phyloP scores from a whole-genome alignment of 2,113 vertebrate genomes.

The Cyrtonyx montezumae region DNA sequence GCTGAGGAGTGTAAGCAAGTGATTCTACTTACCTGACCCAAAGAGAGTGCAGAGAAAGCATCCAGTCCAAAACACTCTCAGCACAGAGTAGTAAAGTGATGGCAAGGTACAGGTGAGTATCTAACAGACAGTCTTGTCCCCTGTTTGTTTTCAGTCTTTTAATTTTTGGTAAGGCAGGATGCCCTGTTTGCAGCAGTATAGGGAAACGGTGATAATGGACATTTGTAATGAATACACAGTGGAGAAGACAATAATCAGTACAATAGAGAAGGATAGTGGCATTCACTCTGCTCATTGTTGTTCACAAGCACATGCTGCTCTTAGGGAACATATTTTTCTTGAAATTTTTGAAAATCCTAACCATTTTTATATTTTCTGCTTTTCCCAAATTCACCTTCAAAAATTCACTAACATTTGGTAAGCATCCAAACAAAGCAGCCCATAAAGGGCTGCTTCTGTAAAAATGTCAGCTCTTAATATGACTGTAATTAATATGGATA shows the following conservation, averaged over 20 bases:
- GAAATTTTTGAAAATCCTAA: background rate
- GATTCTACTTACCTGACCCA: background rate
- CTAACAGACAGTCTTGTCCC: background rate
- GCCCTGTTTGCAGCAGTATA: background rate
- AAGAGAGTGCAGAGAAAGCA: background rate
- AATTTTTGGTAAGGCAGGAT: background rate
- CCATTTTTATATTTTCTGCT: background rate
- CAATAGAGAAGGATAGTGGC: background rate
- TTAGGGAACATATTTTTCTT: background rate
- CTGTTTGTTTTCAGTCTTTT: background rate
- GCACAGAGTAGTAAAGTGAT: background rate
- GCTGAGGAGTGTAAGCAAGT: background rate
- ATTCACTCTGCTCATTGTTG: background rate
- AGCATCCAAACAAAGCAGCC: background rate
- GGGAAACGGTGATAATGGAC: background rate
- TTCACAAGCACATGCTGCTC: background rate
- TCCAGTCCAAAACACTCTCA: background rate
- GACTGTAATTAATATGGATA: background rate
- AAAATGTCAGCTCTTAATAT: background rate
- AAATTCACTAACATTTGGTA: background rate
- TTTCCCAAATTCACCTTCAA: background rate
- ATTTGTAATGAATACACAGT: background rate
- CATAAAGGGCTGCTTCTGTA: background rate
- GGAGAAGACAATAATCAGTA: background rate
- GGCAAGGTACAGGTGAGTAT: background rate